phyloP scores from a whole-genome alignment of 2,888 invertebrate genomes.

The Rotaria macrura region DNA sequence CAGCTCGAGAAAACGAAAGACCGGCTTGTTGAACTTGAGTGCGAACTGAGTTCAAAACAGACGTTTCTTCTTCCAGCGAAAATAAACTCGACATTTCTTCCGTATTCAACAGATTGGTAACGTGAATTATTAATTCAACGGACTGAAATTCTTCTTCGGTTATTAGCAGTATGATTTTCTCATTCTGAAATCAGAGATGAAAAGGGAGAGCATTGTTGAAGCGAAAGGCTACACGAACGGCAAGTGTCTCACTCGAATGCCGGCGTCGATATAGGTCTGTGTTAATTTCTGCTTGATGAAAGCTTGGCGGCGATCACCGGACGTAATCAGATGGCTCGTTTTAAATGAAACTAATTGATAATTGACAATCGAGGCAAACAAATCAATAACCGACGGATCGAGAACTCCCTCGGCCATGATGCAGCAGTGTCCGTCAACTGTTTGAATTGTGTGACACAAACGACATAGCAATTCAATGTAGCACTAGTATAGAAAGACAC shows the following conservation, averaged over 20 bases:
- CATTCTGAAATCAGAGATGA: conserved; percentile 44
- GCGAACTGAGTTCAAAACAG: conserved; percentile 49
- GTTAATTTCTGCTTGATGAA: conserved; percentile 4
- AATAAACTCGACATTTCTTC: conserved; percentile 44
- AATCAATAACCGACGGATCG: conserved; percentile 21
- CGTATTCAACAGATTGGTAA: conserved; percentile 40
- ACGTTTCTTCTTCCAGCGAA: conserved; percentile 47
- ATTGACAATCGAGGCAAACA: conserved; percentile 25
- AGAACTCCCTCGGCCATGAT: conserved; percentile 32
- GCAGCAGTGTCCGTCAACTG: conserved; percentile 30
- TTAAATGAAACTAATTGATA: conserved; percentile 28
- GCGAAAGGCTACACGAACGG: too few relatives aligned
- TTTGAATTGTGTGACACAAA: conserved; percentile 29
- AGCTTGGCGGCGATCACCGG: neutral
- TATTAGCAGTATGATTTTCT: conserved; percentile 44
- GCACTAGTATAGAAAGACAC: neutral
- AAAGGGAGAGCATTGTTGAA: too few relatives aligned
- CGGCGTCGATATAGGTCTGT: neutral
- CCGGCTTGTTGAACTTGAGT: conserved; percentile 49
- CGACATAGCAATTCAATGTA: conserved; percentile 19
- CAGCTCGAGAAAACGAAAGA: conserved; percentile 46
- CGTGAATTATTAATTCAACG: conserved; percentile 45
- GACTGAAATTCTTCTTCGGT: conserved; percentile 46
- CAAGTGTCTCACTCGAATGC: neutral
- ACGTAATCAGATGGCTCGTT: conserved; percentile 28